A percentile compares a stretch with the other conserved stretches of the same genome.
Evolutionary conservation across 2,113 vertebrate species (phyloP).

Genomic region (Sterrhoptilus dennistouni): DNA sequence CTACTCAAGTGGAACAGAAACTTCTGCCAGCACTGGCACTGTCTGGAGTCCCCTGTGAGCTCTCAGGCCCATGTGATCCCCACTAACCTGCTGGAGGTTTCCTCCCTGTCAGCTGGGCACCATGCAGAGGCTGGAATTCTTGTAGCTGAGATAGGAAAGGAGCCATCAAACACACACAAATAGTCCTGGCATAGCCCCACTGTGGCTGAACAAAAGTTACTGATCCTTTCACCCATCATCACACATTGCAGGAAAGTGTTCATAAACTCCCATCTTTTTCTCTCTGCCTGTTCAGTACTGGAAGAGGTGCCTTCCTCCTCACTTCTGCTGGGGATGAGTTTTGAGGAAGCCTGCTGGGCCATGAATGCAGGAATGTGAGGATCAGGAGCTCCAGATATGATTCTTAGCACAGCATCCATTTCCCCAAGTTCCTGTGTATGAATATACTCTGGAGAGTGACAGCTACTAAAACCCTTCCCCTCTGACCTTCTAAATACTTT

Average conservation of each 20-base stretch:
- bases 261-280: neutral
- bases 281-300: neutral
- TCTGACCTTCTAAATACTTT: slow-evolving; percentile 49
- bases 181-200: neutral
- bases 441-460: neutral
- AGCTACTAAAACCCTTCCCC: slow-evolving; percentile 3
- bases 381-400: neutral
- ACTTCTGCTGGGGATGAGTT: neutral
- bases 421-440: neutral
- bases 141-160: neutral
- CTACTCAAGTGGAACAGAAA: neutral
- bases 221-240: rapidly evolving
- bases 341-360: neutral
- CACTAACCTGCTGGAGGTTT: neutral
- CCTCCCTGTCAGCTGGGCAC: neutral
- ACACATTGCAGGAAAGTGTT: neutral
- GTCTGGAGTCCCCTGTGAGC: neutral
- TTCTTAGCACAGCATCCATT: neutral
- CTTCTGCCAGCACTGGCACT: neutral
- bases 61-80: neutral
- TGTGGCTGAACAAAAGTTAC: neutral
- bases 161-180: neutral
- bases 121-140: neutral
- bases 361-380: rapidly evolving
- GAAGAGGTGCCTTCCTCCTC: neutral